Evolutionary conservation across 2,113 vertebrate genomes (phyloP), one percentile per base, ranked within the genome.

Genomic region (Antechinus flavipes): DNA sequence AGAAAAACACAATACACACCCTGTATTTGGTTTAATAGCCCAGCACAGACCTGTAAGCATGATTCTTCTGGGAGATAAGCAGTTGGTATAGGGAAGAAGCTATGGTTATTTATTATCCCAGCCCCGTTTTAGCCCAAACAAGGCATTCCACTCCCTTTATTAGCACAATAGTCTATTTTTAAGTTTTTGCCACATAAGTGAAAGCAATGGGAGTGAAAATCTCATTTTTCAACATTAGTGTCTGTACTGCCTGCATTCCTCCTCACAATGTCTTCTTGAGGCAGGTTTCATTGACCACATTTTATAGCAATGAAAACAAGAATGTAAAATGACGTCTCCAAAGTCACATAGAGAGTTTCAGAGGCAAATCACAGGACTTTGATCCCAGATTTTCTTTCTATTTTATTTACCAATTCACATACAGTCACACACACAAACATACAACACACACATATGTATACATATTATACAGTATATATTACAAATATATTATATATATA

Each of bases 1-100:
- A 95, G 95, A 96, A 84, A 97, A 98, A 97, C 10, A 68, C 42
- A 93, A 95, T 55, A 91, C 95, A 97, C 96, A 97, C 96, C 91
- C 93, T 95, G 61, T 90, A 35, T n/a, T 95, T 35, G 50, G 0
- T 91, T 92, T 91, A 54, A 92, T 97, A 91, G 89, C 91, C 89
- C 5, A 84, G 91, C 94, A 95, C 56, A 94, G 91, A 53, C 11
- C 68, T 91, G 49, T 94, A 95, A 96, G 95, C 89, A 46, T 90
- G 47, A 96, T 93, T 95, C 54, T 89, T 54, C 91, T 90, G 93
- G 93, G 54, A 97, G 94, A 46, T 24, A 11, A 96, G 89, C 76
- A 89, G 25, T 14, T 93, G 90, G 55, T 96, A 68, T 90, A 90
- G 46, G 90, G 93, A 95, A 47, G 68, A 90, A 97, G 90, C 52